A percentile compares a stretch with the other conserved stretches of the same genome.
phyloP scores from a whole-genome alignment of 2,888 invertebrate genomes.

The Boloria selene region DNA sequence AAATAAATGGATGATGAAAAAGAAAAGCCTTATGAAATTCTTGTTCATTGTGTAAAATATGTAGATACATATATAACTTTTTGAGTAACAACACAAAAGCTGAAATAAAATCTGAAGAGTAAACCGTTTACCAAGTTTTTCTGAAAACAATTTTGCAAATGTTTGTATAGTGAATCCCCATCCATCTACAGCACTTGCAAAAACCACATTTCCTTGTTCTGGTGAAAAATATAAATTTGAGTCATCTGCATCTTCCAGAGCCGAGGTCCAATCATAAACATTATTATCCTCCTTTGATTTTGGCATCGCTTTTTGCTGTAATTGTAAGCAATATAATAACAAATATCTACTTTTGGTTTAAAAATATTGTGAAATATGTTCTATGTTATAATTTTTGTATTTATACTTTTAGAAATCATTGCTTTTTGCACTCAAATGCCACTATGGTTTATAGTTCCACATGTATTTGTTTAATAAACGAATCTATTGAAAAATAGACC shows the following conservation, averaged over 20 bases:
- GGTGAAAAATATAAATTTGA: slow-evolving; percentile 96
- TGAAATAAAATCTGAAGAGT: neutral
- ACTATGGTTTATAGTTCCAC: no score
- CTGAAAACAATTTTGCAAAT: slow-evolving; percentile 90
- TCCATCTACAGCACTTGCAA: slow-evolving; percentile 97
- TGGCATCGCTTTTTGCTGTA: slow-evolving; percentile 54
- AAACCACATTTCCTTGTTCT: slow-evolving; percentile 96
- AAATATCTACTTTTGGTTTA: neutral
- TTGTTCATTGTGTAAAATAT: no score
- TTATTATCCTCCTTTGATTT: slow-evolving; percentile 62
- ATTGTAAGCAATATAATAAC: slow-evolving; percentile 3
- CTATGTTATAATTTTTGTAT: neutral
- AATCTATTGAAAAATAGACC: no score
- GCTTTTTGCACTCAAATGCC: no score
- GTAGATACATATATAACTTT: no score
- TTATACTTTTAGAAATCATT: no score
- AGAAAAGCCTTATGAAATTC: no score
- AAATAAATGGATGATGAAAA: no score
- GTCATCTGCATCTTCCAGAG: slow-evolving; percentile 91
- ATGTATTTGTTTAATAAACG: no score
- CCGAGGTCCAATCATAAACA: slow-evolving; percentile 88
- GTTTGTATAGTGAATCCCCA: slow-evolving; percentile 91
- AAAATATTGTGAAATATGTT: neutral
- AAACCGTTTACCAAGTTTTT: slow-evolving; percentile 83
- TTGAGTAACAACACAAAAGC: neutral